Evolutionary conservation across 2,113 vertebrate genomes (phyloP), one percentile per base, ranked within the genome.

Genomic region (Astatotilapia flaviijosephi): DNA sequence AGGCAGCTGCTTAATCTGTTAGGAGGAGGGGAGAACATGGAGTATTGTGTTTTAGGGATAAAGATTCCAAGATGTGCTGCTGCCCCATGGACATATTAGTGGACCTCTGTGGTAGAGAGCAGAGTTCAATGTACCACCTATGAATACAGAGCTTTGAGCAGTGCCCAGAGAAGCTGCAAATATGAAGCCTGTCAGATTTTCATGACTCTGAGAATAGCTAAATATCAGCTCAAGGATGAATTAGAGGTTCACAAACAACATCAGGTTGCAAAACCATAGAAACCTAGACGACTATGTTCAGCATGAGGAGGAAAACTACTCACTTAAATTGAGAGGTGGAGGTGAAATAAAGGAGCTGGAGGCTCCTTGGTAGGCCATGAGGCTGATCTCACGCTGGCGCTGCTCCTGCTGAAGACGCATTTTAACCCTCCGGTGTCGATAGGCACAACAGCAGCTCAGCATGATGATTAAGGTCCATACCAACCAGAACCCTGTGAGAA

Each of bases 401-500:
- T 97, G 97, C 91, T 97, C 96, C 93, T 97, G 97, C 91, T 97
- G 97, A 51, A 97, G 91, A 9, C 97, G 96, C 95, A 97, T 95
- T 93, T 97, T 97, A 42, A 97, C 96, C 21, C 97, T 95, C 5
- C 97, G 95, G 91, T 97, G 97, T 68, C 97, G 93, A 90, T 97
- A 97, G 3, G 97, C 97, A 88, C 97, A 97, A 90, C 97, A 97
- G 93, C 97, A 97, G 85, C 97, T 97, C n/a, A 97, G 94, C 96
- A 97, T 95, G 89, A 97, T 97, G 86, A 97, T 97, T 9, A 97
- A 86, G 10, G 96, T 97, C 97, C 97, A 97, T 47, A 97, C 97
- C 91, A 97, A 89, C 97, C 97, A 97, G 94, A 97, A 97, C 97
- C 97, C 97, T 97, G 42, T 11, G n/a, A 42, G 12, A 68, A 15